Percentiles rank a stretch among this genome's conserved stretches.
Evolutionary conservation across 2,797 vertebrate species (phyloP).

Genomic region (Coendou prehensilis): DNA sequence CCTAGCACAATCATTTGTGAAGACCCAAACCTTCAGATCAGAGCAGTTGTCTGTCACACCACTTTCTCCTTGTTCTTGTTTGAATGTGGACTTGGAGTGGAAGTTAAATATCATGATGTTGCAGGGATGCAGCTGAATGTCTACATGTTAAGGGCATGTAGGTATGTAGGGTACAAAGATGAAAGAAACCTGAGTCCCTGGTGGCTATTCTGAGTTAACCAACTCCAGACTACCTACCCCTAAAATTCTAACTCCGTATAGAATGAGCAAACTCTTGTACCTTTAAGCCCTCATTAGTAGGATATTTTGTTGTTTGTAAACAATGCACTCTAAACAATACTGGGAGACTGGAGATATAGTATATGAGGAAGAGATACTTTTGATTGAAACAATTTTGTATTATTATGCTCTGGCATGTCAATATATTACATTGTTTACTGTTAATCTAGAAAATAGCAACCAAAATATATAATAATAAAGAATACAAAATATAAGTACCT

Average conservation of each 20-base stretch:
- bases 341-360: not conserved
- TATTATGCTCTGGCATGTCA: not conserved
- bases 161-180: not conserved
- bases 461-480: slow-evolving; percentile 14
- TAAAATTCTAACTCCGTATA: not conserved
- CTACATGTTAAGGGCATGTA: not conserved
- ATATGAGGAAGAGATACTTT: not conserved
- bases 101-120: not conserved
- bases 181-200: not conserved
- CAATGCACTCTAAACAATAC: slow-evolving; percentile 20
- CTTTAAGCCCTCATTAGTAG: not conserved
- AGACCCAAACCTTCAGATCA: not conserved
- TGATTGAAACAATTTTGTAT: not conserved
- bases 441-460: slow-evolving; percentile 16
- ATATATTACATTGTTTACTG: not conserved
- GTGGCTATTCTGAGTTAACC: not conserved
- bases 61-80: slow-evolving; percentile 4
- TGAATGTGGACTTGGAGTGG: not conserved
- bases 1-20: not conserved
- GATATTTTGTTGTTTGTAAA: not conserved
- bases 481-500: not conserved
- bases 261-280: not conserved
- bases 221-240: not conserved
- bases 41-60: not conserved
- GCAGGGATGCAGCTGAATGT: not conserved